These are phyloP conservation scores for Phaenicophaeus curvirostris DNA, from an alignment of 2,797 vertebrate species.

Conservation along the genomic window DNA sequence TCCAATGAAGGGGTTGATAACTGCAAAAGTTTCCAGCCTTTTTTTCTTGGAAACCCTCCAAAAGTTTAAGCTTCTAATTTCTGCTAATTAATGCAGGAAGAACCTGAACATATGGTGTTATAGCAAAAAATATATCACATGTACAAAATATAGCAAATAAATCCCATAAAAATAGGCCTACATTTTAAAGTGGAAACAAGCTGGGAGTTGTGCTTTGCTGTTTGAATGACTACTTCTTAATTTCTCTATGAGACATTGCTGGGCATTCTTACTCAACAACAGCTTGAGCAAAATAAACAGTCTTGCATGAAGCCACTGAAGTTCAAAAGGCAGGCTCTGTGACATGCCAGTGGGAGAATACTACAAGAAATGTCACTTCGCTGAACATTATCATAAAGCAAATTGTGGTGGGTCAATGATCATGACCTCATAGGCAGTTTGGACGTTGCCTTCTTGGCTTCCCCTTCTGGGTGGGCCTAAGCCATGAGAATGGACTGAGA, in stretches of 20 bases:
- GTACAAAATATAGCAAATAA: conserved; percentile 36
- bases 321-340: background rate
- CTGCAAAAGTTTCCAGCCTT: background rate
- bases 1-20: background rate
- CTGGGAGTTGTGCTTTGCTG: background rate
- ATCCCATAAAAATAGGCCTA: conserved; percentile 1
- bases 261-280: background rate
- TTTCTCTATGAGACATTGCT: background rate
- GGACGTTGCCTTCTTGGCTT: fast-evolving
- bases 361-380: background rate
- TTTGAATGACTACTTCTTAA: conserved; percentile 7
- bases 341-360: fast-evolving
- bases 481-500: fast-evolving
- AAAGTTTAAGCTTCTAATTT: conserved; percentile 23
- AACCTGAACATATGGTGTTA: conserved; percentile 50
- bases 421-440: background rate
- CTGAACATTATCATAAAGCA: fast-evolving
- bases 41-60: conserved; percentile 35
- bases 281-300: conserved; percentile 18
- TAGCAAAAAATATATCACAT: conserved; percentile 3
- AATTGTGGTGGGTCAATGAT: fast-evolving
- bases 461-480: background rate
- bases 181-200: background rate
- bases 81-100: conserved; percentile 49
- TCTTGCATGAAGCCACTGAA: background rate